Percentiles rank a stretch among this genome's conserved stretches.
These are phyloP conservation scores for Pseudotriccus pelzelni DNA, from an alignment of 2,797 vertebrate genomes.

Conservation along the genomic window DNA sequence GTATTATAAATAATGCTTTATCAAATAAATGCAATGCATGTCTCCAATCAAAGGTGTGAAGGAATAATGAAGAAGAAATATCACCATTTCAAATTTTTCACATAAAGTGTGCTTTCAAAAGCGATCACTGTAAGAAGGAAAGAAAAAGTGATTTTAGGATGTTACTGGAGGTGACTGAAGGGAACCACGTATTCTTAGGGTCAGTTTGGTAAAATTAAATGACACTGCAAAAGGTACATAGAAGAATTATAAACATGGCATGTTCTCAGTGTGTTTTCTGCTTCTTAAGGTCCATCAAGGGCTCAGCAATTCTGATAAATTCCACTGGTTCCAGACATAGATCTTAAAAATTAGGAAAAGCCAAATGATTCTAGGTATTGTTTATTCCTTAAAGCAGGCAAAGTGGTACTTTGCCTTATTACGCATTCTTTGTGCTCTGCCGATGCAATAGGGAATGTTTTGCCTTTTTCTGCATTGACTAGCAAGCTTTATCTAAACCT, in stretches of 20 bases:
- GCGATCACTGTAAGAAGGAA: background rate
- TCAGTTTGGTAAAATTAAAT: background rate
- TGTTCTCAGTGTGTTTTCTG: background rate
- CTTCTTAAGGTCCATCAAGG: background rate
- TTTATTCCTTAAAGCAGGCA: background rate
- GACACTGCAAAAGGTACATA: background rate
- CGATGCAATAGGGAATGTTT: background rate
- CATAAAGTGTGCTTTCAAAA: background rate
- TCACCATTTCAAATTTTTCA: background rate
- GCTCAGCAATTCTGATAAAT: background rate
- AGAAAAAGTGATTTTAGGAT: background rate
- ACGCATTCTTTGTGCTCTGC: background rate
- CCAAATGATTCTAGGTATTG: background rate
- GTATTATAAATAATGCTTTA: background rate
- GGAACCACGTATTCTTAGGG: background rate
- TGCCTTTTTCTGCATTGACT: background rate
- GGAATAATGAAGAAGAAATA: background rate
- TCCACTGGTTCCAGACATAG: background rate
- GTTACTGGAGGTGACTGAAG: background rate
- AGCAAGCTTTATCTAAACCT: background rate
- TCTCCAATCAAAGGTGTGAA: background rate
- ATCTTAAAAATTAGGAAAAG: background rate
- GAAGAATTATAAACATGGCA: background rate
- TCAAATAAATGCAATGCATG: background rate
- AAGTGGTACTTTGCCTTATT: background rate